phyloP scores from a whole-genome alignment of 2,113 vertebrate genomes.

The Bufo bufo region DNA sequence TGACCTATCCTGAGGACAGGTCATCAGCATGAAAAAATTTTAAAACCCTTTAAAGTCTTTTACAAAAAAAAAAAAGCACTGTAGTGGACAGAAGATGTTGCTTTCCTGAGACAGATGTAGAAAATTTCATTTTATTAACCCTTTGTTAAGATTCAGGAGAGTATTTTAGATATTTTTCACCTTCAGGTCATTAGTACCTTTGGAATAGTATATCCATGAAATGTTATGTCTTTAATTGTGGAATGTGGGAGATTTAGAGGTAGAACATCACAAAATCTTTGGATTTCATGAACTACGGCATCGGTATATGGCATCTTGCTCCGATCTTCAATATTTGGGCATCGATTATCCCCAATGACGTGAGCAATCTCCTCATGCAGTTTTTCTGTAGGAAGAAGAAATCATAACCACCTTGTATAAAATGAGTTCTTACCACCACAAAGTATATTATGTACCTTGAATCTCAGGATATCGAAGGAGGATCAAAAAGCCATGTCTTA shows the following conservation, averaged over 20 bases:
- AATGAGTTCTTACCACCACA: not conserved
- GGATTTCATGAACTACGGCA: constrained; percentile 67
- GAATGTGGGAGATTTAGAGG: constrained; percentile 64
- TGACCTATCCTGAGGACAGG: too few relatives aligned
- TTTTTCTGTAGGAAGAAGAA: constrained; percentile 41
- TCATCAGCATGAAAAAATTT: too few relatives aligned
- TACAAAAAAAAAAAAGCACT: too few relatives aligned
- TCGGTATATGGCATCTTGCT: constrained; percentile 68
- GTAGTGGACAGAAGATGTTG: too few relatives aligned
- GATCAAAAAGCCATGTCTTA: constrained; percentile 60
- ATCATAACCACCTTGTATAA: not conserved
- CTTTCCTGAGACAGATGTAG: too few relatives aligned
- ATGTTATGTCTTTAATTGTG: constrained; percentile 59
- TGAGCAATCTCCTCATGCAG: constrained; percentile 66
- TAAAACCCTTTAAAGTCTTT: too few relatives aligned
- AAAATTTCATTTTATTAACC: too few relatives aligned
- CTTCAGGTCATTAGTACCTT: too few relatives aligned
- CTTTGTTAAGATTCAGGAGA: too few relatives aligned
- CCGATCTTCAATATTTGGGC: constrained; percentile 62
- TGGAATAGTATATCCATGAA: constrained; percentile 60
- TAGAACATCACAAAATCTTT: constrained; percentile 61
- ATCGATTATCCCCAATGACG: constrained; percentile 61
- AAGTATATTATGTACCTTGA: constrained; percentile 49
- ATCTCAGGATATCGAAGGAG: constrained; percentile 59
- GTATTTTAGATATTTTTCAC: too few relatives aligned